phyloP scores from a whole-genome alignment of 64 coral and sea anemone genomes.

The Montipora capricornis region DNA sequence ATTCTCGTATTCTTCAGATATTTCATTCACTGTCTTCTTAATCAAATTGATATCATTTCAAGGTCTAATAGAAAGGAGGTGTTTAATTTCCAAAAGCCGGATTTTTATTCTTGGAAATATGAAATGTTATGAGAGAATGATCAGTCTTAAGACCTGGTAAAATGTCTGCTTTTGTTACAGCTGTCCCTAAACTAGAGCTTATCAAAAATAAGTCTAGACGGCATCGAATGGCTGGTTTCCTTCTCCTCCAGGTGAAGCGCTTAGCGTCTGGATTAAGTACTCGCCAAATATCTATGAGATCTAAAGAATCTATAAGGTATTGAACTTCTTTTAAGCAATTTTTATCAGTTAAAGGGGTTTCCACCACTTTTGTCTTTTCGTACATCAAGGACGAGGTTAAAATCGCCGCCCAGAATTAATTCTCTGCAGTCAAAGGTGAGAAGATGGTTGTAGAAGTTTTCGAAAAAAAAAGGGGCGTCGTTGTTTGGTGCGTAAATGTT shows the following conservation, averaged over 20 bases:
- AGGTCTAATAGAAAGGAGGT: background rate
- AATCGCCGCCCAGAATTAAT: too few relatives aligned
- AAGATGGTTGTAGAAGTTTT: background rate
- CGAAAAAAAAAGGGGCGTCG: background rate
- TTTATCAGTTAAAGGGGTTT: background rate
- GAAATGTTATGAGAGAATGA: slow-evolving; percentile 8
- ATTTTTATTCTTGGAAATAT: background rate
- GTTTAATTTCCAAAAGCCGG: background rate
- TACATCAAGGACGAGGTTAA: background rate
- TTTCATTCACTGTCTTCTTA: background rate
- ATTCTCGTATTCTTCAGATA: background rate
- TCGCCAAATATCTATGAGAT: too few relatives aligned
- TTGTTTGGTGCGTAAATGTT: background rate
- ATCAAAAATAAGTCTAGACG: slow-evolving; percentile 4
- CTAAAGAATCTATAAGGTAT: background rate
- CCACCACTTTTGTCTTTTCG: background rate
- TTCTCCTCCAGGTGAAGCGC: too few relatives aligned
- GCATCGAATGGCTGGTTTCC: background rate
- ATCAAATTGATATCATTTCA: background rate
- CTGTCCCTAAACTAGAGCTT: background rate
- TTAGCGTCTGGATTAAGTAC: too few relatives aligned
- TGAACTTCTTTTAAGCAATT: background rate
- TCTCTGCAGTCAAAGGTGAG: too few relatives aligned
- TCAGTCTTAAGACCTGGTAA: background rate
- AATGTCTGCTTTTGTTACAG: too few relatives aligned